Percentiles rank a stretch among this genome's conserved stretches.
Evolutionary conservation across 2,888 invertebrate genomes (phyloP).

Genomic region (Portevinia maculata): DNA sequence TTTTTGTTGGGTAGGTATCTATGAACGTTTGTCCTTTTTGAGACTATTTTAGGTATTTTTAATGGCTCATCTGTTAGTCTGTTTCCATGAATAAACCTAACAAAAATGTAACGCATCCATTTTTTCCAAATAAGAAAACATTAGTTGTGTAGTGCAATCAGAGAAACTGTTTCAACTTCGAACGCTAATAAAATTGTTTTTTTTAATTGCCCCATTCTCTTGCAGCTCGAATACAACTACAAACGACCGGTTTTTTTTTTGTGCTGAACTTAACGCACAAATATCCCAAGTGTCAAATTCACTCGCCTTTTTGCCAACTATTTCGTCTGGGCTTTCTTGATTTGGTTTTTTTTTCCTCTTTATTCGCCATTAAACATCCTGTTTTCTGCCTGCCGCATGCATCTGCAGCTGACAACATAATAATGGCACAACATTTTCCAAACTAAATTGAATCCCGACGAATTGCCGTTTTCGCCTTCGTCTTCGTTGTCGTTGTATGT

Average conservation of each 20-base stretch:
- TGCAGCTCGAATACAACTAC: no score
- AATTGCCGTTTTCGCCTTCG: conserved; percentile 38
- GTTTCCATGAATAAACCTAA: no score
- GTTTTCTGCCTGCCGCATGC: conserved; percentile 43
- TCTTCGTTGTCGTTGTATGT: conserved; percentile 12
- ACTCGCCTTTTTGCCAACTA: conserved; percentile 21
- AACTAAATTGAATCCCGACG: conserved; percentile 64
- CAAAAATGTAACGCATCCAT: no score
- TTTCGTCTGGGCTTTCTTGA: conserved; percentile 10
- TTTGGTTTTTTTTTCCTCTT: conserved; percentile 31
- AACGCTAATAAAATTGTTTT: no score
- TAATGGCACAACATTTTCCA: conserved; percentile 62
- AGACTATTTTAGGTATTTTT: no score
- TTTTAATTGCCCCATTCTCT: no score
- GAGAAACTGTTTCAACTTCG: no score
- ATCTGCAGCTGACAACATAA: conserved; percentile 69
- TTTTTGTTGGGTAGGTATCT: no score
- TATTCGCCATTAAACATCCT: conserved; percentile 48
- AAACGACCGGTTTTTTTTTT: background rate
- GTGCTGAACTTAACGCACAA: conserved; percentile 30
- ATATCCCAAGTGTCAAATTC: conserved; percentile 67
- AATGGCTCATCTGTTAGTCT: no score
- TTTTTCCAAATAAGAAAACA: no score
- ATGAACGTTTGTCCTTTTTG: no score
- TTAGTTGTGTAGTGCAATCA: no score